phyloP scores from a whole-genome alignment of 2,797 vertebrate species.

The Limnodromus scolopaceus region DNA sequence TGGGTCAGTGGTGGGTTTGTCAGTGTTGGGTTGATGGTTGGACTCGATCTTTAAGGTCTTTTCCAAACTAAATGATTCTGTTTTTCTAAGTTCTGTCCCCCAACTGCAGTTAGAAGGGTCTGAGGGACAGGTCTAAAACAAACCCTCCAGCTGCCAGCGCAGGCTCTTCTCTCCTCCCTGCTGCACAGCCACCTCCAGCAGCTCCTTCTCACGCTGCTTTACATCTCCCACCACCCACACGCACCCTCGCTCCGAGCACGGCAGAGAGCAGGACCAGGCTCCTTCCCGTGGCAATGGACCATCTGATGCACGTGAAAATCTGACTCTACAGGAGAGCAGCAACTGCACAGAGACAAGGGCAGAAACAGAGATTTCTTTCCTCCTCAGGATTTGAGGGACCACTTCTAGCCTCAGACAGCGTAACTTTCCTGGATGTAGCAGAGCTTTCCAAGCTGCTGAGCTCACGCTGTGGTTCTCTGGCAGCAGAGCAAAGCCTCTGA shows the following conservation, averaged over 20 bases:
- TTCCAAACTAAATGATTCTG: background rate
- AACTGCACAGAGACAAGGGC: background rate
- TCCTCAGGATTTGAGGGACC: background rate
- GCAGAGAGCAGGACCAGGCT: background rate
- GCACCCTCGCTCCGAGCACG: background rate
- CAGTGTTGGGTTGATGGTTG: rapidly evolving
- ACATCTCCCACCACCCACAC: background rate
- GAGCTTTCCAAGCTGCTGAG: background rate
- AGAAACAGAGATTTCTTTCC: background rate
- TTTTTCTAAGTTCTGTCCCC: background rate
- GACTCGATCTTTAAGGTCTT: background rate
- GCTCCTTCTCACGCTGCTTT: rapidly evolving
- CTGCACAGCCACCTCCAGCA: background rate
- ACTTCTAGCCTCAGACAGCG: background rate
- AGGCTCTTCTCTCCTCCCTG: background rate
- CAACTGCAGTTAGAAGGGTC: background rate
- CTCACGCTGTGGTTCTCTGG: background rate
- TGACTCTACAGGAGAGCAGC: background rate
- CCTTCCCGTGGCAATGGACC: background rate
- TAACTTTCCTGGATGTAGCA: background rate
- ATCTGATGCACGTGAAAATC: rapidly evolving
- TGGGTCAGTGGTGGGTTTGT: background rate
- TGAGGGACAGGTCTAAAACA: background rate
- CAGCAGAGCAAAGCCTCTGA: background rate
- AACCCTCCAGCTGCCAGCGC: background rate